Base-by-base conservation (phyloP, 2,888 invertebrate genomes). In the Tipula lateralis region DNA sequence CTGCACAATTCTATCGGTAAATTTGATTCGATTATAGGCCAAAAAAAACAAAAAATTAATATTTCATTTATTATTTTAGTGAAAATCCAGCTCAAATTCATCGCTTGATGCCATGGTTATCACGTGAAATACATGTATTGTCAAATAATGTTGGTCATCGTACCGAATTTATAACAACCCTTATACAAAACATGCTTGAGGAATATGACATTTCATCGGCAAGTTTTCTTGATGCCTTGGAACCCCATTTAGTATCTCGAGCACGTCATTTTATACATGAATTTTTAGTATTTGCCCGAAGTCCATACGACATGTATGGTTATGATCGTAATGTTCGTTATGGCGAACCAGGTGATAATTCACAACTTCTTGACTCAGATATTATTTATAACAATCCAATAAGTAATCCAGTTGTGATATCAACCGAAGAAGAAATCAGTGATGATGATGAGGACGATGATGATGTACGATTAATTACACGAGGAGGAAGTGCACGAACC, bases 231-330 rank as follows among this genome's bases (percentile, higher is more conserved):
- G 92, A 93, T 80, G 91, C 93, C 13, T 89, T 97, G 84, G 91
- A 91, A 32, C 93, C 94, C 13, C 95, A 94, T 88, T 91, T 97
- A 86, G 93, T 94, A 24, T 91, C 91, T 0, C 92, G 94, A 86
- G 96, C 97, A 0, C 93, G 94, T 85, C 98, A 98, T 89, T 98
- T 98, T 89, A 92, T 96, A 36, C 97, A 98, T 88, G 98, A 98
- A 88, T 92, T 98, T 85, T 93, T 94, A 87, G 94, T 94, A 89
- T 98, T 95, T 90, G 96, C 98, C 36, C 92, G 95, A 32, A 96
- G 97, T 12, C 96, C 96, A 0, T 96, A 94, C 89, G 96, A 96
- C 88, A 93, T 98, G 93, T 91, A 93, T 84, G 96, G 95, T n/a
- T 96, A 95, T 88, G 96, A 96, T 88, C 91, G 94, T 29, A 91